phyloP scores from a whole-genome alignment of 2,797 vertebrate species.

The Aplochiton taeniatus region DNA sequence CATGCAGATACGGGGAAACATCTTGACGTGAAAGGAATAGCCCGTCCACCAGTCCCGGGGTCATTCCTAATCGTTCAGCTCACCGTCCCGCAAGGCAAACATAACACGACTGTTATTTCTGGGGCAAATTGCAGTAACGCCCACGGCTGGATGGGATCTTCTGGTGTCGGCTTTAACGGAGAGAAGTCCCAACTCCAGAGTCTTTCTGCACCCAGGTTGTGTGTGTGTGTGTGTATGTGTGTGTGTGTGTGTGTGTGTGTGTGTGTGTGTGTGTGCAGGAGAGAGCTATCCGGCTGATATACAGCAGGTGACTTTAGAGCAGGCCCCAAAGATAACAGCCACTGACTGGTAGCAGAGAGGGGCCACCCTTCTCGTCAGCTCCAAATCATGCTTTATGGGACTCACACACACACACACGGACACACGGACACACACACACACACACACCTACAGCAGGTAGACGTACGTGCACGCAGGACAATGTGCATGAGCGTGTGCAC shows the following conservation, averaged over 20 bases:
- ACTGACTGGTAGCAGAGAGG: constrained; percentile 42
- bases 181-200: no score
- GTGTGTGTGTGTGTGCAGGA: background rate
- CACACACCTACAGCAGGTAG: background rate
- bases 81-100: no score
- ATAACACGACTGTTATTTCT: no score
- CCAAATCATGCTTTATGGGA: constrained; percentile 59
- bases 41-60: no score
- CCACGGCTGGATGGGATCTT: no score
- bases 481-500: background rate
- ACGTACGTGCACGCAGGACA: no score
- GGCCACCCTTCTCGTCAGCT: constrained; percentile 45
- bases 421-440: background rate
- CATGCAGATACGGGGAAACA: background rate
- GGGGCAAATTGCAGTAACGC: no score
- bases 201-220: background rate
- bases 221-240: constrained; percentile 1
- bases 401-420: constrained; percentile 8
- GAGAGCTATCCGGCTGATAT: constrained; percentile 44
- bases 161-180: no score
- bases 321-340: constrained; percentile 35
- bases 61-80: no score
- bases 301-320: constrained; percentile 36
- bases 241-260: background rate
- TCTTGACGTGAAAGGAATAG: no score